Conservation (phyloP, 2,797 vertebrate genomes). For the Microcaecilia unicolor region DNA sequence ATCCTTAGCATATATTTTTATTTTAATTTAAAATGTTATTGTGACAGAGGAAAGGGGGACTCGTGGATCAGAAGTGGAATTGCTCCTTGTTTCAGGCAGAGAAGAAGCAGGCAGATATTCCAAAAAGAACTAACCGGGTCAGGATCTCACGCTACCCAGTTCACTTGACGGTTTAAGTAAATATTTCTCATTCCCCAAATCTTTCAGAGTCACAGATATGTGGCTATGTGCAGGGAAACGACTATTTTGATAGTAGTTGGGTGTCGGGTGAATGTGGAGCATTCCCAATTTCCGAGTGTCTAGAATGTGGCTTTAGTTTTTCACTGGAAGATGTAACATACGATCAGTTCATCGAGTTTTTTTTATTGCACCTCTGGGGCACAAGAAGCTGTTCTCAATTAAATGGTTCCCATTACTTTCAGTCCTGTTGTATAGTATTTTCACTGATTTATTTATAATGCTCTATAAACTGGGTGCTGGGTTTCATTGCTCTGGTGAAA, state of each 20-base stretch:
- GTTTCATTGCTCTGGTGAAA: slow-evolving; percentile 39
- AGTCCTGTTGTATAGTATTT: slow-evolving; percentile 45
- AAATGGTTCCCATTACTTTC: slow-evolving; percentile 54
- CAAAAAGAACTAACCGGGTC: slow-evolving; percentile 39
- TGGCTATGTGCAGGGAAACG: slow-evolving; percentile 37
- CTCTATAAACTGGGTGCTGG: slow-evolving; percentile 45
- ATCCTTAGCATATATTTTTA: too few relatives aligned
- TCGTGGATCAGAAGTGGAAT: slow-evolving; percentile 22
- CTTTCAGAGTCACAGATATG: slow-evolving; percentile 42
- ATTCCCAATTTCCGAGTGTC: slow-evolving; percentile 39
- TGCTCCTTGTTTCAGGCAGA: slow-evolving; percentile 37
- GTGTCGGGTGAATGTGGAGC: slow-evolving; percentile 39
- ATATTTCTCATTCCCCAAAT: slow-evolving; percentile 48
- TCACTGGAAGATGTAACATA: slow-evolving; percentile 45
- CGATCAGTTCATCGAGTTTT: slow-evolving; percentile 46
- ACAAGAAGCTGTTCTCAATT: slow-evolving; percentile 49
- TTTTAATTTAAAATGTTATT: too few relatives aligned
- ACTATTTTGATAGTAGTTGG: slow-evolving; percentile 48
- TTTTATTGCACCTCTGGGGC: slow-evolving; percentile 49
- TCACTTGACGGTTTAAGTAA: slow-evolving; percentile 53
- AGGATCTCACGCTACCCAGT: slow-evolving; percentile 51
- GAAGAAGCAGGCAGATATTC: slow-evolving; percentile 23
- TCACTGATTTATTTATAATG: slow-evolving; percentile 43
- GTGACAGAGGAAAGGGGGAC: slow-evolving; percentile 14
- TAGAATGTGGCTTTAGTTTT: slow-evolving; percentile 33